Evolutionary conservation across 2,888 invertebrate species (phyloP).

Genomic region (Andricus curvator): DNA sequence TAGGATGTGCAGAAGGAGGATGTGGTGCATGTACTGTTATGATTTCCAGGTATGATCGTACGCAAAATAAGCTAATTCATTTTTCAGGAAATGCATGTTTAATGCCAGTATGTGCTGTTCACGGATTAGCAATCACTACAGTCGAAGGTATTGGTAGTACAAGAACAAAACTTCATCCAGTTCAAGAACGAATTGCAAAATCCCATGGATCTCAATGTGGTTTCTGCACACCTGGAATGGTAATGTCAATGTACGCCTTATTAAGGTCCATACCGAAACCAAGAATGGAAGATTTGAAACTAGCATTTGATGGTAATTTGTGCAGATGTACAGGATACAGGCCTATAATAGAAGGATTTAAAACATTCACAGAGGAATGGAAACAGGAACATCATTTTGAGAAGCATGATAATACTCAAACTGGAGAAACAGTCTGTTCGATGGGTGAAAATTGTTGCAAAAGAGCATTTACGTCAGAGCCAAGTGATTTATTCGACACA

Average conservation of each 20-base stretch:
- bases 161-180: conserved; percentile 87
- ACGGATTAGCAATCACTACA: conserved; percentile 92
- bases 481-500: conserved; percentile 80
- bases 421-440: conserved; percentile 77
- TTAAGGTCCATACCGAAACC: conserved; percentile 86
- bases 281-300: conserved; percentile 86
- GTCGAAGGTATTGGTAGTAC: conserved; percentile 94
- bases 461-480: conserved; percentile 65
- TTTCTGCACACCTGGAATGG: conserved; percentile 95
- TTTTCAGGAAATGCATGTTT: conserved; percentile 91
- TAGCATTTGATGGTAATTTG: conserved; percentile 87
- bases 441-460: conserved; percentile 86
- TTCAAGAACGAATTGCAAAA: conserved; percentile 90
- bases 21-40: conserved; percentile 96
- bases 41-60: conserved; percentile 85
- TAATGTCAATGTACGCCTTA: conserved; percentile 96
- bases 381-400: conserved; percentile 77
- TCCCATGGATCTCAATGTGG: conserved; percentile 95
- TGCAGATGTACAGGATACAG: conserved; percentile 97
- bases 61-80: conserved; percentile 80
- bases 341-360: conserved; percentile 94
- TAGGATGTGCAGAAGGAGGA: conserved; percentile 94
- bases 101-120: conserved; percentile 89
- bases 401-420: conserved; percentile 59
- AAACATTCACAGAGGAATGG: conserved; percentile 90